A percentile compares a stretch with the other conserved stretches of the same genome.
Evolutionary conservation across 1,140 invertebrate species (phyloP).

Genomic region (Ctenoplectra terminalis): DNA sequence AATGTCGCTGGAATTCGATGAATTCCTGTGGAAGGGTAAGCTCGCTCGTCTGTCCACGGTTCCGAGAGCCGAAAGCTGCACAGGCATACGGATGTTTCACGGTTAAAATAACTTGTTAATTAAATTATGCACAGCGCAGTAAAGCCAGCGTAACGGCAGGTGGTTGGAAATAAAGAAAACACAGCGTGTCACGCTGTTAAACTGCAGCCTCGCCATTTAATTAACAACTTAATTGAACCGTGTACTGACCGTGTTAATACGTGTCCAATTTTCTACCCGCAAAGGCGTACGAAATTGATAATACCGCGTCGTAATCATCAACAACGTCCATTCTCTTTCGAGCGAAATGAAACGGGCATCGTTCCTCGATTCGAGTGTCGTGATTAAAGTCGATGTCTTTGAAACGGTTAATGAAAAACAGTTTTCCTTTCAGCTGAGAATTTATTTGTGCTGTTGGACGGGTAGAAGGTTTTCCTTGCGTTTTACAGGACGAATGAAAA

Average conservation of each 20-base stretch:
- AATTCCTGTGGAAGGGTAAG: background rate
- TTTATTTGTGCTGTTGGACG: background rate
- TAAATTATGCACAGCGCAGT: conserved; percentile 31
- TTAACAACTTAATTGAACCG: conserved; percentile 51
- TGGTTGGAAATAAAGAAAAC: conserved; percentile 38
- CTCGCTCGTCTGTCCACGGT: too few species aligned
- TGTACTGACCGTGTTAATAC: conserved; percentile 37
- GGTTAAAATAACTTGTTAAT: conserved; percentile 54
- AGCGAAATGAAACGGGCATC: too few species aligned
- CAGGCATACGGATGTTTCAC: conserved; percentile 22
- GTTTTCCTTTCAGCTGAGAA: background rate
- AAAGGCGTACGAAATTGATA: conserved; percentile 30
- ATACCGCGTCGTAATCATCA: conserved; percentile 4
- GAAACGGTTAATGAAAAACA: background rate
- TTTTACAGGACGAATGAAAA: too few species aligned
- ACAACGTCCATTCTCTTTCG: background rate
- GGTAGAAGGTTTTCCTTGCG: too few species aligned
- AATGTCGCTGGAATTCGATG: conserved; percentile 8
- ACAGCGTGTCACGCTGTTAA: conserved; percentile 23
- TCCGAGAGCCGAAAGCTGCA: too few species aligned
- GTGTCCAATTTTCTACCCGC: conserved; percentile 39
- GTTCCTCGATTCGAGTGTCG: too few species aligned
- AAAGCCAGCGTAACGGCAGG: conserved; percentile 28
- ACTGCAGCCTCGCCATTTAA: conserved; percentile 42
- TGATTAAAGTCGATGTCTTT: too few species aligned